phyloP scores from a whole-genome alignment of 2,797 vertebrate genomes.

The Neosilurus hyrtlii region DNA sequence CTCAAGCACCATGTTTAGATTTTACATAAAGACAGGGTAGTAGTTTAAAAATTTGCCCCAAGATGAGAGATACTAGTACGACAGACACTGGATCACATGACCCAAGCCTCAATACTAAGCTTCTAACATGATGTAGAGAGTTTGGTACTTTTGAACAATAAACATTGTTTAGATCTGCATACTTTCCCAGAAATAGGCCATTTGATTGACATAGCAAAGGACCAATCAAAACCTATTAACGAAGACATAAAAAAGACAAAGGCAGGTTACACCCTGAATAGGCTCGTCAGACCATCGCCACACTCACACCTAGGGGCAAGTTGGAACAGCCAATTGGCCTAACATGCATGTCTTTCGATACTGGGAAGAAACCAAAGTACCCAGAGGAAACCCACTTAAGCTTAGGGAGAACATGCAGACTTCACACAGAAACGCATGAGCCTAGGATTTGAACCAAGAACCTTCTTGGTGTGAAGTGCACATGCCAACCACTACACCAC shows the following conservation, averaged over 20 bases:
- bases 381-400: no score
- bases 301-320: no score
- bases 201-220: not conserved
- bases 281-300: no score
- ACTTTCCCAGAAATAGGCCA: not conserved
- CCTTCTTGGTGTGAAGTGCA: no score
- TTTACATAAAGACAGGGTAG: slow-evolving; percentile 13
- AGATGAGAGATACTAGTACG: not conserved
- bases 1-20: not conserved
- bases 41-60: not conserved
- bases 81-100: not conserved
- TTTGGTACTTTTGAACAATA: not conserved
- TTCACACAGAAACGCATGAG: no score
- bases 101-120: not conserved
- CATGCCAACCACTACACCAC: no score
- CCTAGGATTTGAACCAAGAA: no score
- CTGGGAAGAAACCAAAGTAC: no score
- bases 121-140: not conserved
- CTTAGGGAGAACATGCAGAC: no score
- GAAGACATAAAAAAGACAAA: not conserved
- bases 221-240: not conserved
- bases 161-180: not conserved
- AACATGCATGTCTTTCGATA: no score
- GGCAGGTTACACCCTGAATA: no score
- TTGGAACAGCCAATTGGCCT: no score